Conservation (phyloP, 2,888 invertebrate genomes). For the Cylloceria caligata region DNA sequence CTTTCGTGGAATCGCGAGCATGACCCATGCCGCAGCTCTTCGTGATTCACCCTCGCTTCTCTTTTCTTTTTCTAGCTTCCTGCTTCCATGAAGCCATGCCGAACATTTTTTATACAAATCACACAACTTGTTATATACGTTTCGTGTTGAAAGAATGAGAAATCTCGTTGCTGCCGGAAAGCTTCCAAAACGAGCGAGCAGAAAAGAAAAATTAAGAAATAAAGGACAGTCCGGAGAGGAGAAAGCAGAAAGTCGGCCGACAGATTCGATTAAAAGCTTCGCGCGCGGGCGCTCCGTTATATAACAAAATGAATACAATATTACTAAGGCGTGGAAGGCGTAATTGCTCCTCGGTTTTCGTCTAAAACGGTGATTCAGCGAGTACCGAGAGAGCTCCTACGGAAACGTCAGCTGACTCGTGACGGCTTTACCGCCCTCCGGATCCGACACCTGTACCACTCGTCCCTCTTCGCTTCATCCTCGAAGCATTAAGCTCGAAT, state of each 20-base stretch:
- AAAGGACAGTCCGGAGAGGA: background rate
- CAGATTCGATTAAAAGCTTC: slow-evolving; percentile 51
- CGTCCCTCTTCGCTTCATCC: slow-evolving; percentile 5
- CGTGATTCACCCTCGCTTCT: slow-evolving; percentile 29
- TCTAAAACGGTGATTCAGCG: slow-evolving; percentile 35
- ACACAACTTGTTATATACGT: slow-evolving; percentile 15
- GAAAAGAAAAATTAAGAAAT: background rate
- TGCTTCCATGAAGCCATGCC: background rate
- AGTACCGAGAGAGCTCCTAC: slow-evolving; percentile 42
- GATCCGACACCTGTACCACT: slow-evolving; percentile 5
- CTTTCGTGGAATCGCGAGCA: slow-evolving; percentile 38
- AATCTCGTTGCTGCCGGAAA: slow-evolving; percentile 31
- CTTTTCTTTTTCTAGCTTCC: background rate
- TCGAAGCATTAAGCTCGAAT: slow-evolving; percentile 51
- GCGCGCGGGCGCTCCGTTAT: background rate
- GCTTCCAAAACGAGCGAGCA: background rate
- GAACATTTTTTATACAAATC: slow-evolving; percentile 19
- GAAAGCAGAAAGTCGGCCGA: slow-evolving; percentile 33
- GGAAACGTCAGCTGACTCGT: slow-evolving; percentile 62
- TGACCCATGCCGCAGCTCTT: slow-evolving; percentile 28
- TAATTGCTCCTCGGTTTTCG: slow-evolving; percentile 36
- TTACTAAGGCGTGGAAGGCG: slow-evolving; percentile 24
- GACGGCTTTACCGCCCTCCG: slow-evolving; percentile 21
- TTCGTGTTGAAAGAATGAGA: slow-evolving; percentile 23
- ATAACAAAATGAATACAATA: slow-evolving; percentile 19